Evolutionary conservation across 2,113 vertebrate genomes (phyloP), one percentile per base, ranked within the genome.

Genomic region (Sinocyclocheilus maitianheensis): DNA sequence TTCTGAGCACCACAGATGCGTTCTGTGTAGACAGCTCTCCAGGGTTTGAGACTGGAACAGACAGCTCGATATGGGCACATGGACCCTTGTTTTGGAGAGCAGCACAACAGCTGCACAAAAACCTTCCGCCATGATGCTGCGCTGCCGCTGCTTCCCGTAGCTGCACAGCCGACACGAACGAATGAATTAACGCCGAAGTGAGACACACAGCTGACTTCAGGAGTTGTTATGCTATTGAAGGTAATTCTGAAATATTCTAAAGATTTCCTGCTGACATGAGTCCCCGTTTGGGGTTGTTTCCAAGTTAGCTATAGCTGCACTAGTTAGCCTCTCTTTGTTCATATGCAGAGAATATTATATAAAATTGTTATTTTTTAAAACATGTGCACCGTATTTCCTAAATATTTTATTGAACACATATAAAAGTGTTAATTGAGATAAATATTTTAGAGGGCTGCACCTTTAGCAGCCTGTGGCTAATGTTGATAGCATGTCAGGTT

Each of bases 91-190:
- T 90, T 75, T 80, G 67, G 43, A 53, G 30, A 65, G 58, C 48
- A 77, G 83, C 71, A 76, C 78, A 63, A 87, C 74, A 88, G 34
- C 51, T 79, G 88, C 85, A 92, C 90, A 91, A 92, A 91, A 90
- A 30, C 88, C 91, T 89, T 94, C 95, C 96, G 96, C 96, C 96
- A 97, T 97, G 94, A 95, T 94, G 95, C 92, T 94, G 94, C 93
- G 94, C 94, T 96, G 93, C 94, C 93, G 94, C 94, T 96, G 93
- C 94, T 94, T 84, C 26, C 93, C 93, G 92, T 87, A 82, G 93
- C 92, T 90, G 89, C 93, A 93, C 94, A 95, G 94, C 91, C 92
- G 92, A 93, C 90, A 87, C 85, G 88, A 93, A 81, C 85, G 90
- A 93, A 93, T 92, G 89, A 92, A 92, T 92, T 92, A 90, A 92